Evolutionary conservation across 2,113 vertebrate genomes (phyloP).

Genomic region (Zonotrichia leucophrys): DNA sequence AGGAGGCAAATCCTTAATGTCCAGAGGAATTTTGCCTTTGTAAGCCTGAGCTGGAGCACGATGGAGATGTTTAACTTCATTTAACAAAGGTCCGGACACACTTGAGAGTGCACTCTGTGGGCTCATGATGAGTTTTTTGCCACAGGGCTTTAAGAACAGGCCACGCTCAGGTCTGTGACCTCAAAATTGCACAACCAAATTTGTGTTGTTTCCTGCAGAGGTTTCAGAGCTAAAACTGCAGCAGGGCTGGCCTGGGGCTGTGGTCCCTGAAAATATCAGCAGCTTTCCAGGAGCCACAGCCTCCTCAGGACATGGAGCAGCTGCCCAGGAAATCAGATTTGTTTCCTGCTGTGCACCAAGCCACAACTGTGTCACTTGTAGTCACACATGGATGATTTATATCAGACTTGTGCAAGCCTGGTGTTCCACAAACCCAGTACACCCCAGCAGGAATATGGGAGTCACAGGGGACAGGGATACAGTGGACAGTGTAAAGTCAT

Average conservation of each 20-base stretch:
- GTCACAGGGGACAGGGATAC: fast-evolving
- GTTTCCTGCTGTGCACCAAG: background rate
- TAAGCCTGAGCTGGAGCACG: background rate
- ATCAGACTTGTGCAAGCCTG: too few relatives aligned
- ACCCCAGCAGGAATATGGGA: fast-evolving
- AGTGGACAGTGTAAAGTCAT: fast-evolving
- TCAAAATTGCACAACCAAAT: background rate
- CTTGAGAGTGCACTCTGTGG: background rate
- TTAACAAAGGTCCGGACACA: background rate
- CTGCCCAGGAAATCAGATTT: background rate
- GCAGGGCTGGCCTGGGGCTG: background rate
- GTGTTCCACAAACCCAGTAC: background rate
- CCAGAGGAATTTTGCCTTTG: background rate
- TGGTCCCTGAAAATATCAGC: background rate
- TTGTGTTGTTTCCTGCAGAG: background rate
- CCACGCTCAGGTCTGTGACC: background rate
- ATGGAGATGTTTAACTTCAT: background rate
- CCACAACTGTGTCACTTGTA: background rate
- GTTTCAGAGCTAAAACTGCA: background rate
- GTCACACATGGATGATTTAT: background rate
- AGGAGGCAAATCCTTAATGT: background rate
- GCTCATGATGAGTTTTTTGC: fast-evolving
- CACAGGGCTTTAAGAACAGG: background rate
- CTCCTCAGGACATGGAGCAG: fast-evolving
- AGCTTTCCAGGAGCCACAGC: background rate